These are phyloP conservation scores for Chelmon rostratus DNA, from an alignment of 2,797 vertebrate genomes.

Conservation along the genomic window DNA sequence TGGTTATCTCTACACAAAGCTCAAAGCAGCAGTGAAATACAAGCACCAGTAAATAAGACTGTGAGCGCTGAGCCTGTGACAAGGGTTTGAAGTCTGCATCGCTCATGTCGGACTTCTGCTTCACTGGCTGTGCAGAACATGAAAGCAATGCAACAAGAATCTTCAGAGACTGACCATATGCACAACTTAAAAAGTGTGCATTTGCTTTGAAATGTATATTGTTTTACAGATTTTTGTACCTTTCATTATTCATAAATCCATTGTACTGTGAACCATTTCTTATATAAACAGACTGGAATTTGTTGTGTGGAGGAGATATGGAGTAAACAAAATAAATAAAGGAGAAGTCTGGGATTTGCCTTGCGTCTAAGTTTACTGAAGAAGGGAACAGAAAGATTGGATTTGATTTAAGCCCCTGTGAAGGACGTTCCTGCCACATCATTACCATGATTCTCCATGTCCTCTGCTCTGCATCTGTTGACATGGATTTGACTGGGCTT, in stretches of 20 bases:
- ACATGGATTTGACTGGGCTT: conserved; percentile 63
- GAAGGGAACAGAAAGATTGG: conserved; percentile 3
- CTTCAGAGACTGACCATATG: conserved; percentile 22
- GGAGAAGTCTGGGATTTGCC: conserved; percentile 7
- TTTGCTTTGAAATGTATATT: conserved; percentile 49
- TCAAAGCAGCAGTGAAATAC: conserved; percentile 81
- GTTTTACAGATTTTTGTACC: conserved; percentile 34
- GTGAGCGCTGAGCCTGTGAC: conserved; percentile 6
- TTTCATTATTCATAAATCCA: conserved; percentile 26
- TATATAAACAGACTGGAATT: background rate
- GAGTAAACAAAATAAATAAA: conserved; percentile 45
- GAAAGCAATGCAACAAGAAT: conserved; percentile 36
- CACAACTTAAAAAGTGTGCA: conserved; percentile 5
- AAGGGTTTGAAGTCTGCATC: conserved; percentile 39
- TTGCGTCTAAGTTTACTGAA: conserved; percentile 9
- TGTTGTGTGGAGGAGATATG: conserved; percentile 5
- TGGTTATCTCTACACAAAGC: conserved; percentile 76
- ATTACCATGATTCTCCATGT: conserved; percentile 36
- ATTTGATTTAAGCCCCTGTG: conserved; percentile 46
- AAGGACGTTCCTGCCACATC: conserved; percentile 36
- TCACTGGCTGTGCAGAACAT: conserved; percentile 25
- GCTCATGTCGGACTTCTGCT: conserved; percentile 29
- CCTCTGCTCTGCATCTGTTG: conserved; percentile 60
- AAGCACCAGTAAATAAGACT: conserved; percentile 79
- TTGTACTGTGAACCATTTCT: conserved; percentile 35